These are phyloP conservation scores for Myiotriccus ornatus DNA, from an alignment of 2,797 vertebrate species.

Conservation along the genomic window DNA sequence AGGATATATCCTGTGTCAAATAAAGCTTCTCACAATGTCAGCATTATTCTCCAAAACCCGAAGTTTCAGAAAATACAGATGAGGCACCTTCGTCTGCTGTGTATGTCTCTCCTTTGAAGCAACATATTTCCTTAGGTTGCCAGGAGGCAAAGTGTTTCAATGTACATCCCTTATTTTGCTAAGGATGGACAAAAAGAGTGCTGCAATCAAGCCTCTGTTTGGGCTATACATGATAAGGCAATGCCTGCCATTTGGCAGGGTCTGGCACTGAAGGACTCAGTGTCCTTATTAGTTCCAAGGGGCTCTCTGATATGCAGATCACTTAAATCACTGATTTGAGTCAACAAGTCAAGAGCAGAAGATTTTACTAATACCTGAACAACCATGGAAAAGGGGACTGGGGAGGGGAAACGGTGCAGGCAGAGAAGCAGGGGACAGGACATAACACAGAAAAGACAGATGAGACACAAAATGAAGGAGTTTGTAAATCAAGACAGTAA, in stretches of 20 bases:
- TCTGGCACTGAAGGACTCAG: not conserved
- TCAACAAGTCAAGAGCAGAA: not conserved
- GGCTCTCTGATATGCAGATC: not conserved
- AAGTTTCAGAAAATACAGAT: not conserved
- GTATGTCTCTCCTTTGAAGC: not conserved
- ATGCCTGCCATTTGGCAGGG: not conserved
- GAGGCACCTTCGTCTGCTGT: not conserved
- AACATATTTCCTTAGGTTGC: not conserved
- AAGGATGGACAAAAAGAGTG: not conserved
- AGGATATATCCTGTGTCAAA: not conserved
- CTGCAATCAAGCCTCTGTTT: not conserved
- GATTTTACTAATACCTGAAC: not conserved
- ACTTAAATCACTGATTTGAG: not conserved
- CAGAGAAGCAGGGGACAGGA: not conserved
- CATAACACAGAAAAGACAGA: not conserved
- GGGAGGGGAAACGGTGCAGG: not conserved
- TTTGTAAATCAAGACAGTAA: not conserved
- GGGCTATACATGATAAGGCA: not conserved
- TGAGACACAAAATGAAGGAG: not conserved
- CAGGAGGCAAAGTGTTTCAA: not conserved
- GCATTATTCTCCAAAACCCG: not conserved
- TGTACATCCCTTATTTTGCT: not conserved
- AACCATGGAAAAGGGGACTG: accelerated
- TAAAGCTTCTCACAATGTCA: not conserved
- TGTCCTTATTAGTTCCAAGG: not conserved